Base-by-base conservation (phyloP, 2,113 vertebrate species). In the Hipposideros armiger region DNA sequence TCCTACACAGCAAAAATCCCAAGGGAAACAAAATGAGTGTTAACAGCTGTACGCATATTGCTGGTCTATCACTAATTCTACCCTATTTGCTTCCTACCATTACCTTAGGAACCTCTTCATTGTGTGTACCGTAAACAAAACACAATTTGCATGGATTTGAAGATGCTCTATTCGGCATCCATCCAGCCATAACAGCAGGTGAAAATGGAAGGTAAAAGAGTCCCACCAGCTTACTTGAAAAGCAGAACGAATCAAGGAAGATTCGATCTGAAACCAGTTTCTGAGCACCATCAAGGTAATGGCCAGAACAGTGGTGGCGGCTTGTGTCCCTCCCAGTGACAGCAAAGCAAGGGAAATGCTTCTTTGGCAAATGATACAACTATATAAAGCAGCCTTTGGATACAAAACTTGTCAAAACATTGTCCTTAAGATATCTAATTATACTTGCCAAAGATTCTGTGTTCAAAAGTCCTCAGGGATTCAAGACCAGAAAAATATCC, bases 401-500 rank as follows among this genome's bases (percentile, higher is more conserved):
- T 62, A 85, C 7, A 67, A 74, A 95, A 80, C 26, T 62, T 95
- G 20, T 62, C 70, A 66, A 95, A 95, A 73, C 42, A 90, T 15
- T 87, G 30, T 76, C 32, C 16, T 28, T 50, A 50, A 72, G 42
- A 87, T 36, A 85, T 56, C 32, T 26, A 92, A 60, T 89, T 90
- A 94, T 30, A 40, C 32, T 19, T 96, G 72, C n/a, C 22, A 67
- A 90, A 88, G 62, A 7, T 50, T 77, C 64, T 85, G 10, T 32
- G 47, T 95, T 89, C 45, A 88, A 58, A 58, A 45, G 28, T 13
- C 32, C 30, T 88, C 81, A 76, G 19, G 66, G 82, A 92, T 84
- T 77, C 16, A 94, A 77, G 74, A 20, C 22, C 72, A 96, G 47
- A 73, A 80, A 94, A 84, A 78, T 56, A 76, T 22, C 5, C 22